Evolutionary conservation across 2,888 invertebrate species (phyloP).

Genomic region (Xestoiulus laeticollis): DNA sequence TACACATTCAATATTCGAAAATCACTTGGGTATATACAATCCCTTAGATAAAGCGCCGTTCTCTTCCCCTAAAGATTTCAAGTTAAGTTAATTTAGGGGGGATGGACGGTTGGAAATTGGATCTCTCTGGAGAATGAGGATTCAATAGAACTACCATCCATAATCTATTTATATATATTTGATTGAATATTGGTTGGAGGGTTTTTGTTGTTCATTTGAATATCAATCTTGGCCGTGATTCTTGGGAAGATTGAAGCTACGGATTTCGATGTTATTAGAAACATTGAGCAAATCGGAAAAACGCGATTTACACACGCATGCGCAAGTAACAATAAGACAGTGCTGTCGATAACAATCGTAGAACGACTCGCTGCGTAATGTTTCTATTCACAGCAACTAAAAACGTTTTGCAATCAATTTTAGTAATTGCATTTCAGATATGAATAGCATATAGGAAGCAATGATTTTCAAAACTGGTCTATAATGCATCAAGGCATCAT

Average conservation of each 20-base stretch:
- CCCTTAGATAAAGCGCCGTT: neutral
- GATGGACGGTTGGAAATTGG: neutral
- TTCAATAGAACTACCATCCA: neutral
- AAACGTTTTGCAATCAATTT: no score
- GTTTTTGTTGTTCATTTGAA: neutral
- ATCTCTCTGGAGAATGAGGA: neutral
- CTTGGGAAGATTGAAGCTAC: neutral
- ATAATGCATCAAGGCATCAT: no score
- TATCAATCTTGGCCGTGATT: neutral
- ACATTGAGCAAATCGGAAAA: no score
- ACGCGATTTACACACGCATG: no score
- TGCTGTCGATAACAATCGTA: no score
- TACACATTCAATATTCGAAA: neutral
- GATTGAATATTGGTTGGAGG: neutral
- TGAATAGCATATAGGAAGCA: no score
- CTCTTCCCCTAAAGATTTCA: neutral
- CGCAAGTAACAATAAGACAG: no score
- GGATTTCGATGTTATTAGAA: neutral
- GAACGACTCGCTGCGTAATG: no score
- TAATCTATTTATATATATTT: slow-evolving; percentile 10
- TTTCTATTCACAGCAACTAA: no score
- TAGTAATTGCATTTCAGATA: no score
- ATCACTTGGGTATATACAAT: neutral
- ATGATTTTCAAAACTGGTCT: no score
- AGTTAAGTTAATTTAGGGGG: neutral